Evolutionary conservation across 2,113 vertebrate genomes (phyloP), one percentile per base, ranked within the genome.

Genomic region (Siniperca chuatsi): DNA sequence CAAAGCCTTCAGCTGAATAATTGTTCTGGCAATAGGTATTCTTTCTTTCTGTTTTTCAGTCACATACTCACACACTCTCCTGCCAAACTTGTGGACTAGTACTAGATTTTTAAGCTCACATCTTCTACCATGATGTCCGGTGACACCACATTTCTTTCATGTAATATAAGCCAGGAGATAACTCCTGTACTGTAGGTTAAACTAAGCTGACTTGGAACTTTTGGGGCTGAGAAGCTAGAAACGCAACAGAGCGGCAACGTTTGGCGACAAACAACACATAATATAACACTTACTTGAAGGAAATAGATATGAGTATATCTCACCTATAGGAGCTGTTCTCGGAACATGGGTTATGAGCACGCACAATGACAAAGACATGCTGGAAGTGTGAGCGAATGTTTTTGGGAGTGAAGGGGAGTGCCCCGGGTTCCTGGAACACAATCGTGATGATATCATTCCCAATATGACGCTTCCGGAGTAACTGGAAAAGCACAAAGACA

Each of bases 351-450:
- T 92, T 95, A 48, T 99, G 98, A 8, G 94, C 97, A 48, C 96
- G 94, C 35, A 99, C 98, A 1, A 99, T 95, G 92, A 99, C 97
- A 12, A 99, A 99, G 57, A 99, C 98, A 0, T 99, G 98, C 93
- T 99, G 98, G 89, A 99, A 99, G 94, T 99, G 98, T 8, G 98
- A 99, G 8, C 98, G 97, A 75, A 99, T 99, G 93, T 99, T 99
- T 95, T 99, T 99, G 33, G 98, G 98, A 76, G 97, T 99, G 96
- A 99, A 99, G 0, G 98, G 97, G 58, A 97, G 97, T 5, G 98
- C 98, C 64, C 98, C 98, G 1, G 98, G 97, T 89, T 99, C 98
- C 94, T 99, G 98, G 95, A 99, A 98, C 93, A 99, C 98, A 77
- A 99, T 97, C 4, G 98, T 99, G 85, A 99, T 97, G 13, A 99